Conservation (phyloP, 2,113 vertebrate genomes). For the Numida meleagris region DNA sequence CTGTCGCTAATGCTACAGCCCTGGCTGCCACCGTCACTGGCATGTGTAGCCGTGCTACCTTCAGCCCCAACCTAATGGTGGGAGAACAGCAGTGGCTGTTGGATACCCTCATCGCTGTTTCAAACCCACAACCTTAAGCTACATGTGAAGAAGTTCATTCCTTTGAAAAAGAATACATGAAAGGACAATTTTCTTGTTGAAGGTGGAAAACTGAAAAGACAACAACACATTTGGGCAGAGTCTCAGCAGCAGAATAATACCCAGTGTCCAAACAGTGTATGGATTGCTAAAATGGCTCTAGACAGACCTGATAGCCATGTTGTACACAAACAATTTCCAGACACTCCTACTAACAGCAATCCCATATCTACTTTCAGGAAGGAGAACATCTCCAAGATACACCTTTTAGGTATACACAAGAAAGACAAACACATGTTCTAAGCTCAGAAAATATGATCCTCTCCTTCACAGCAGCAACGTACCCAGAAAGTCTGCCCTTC, state of each 20-base stretch:
- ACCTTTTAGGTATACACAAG: background rate
- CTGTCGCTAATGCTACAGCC: background rate
- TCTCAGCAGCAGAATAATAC: background rate
- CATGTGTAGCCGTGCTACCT: background rate
- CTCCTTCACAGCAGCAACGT: background rate
- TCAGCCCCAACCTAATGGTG: fast-evolving
- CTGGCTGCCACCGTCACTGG: background rate
- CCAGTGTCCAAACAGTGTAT: background rate
- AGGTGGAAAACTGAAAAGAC: background rate
- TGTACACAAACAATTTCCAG: background rate
- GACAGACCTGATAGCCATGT: background rate
- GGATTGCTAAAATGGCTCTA: background rate
- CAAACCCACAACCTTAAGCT: background rate
- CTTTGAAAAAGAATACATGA: background rate
- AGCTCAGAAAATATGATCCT: background rate
- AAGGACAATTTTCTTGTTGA: background rate
- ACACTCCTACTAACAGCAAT: background rate
- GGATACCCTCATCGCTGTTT: background rate
- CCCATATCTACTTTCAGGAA: background rate
- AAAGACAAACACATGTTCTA: background rate
- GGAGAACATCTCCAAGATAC: background rate
- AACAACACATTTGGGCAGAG: background rate
- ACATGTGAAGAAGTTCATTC: background rate
- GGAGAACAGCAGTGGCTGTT: background rate
- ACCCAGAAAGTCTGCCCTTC: background rate